Evolutionary conservation across 2,113 vertebrate species (phyloP).

Genomic region (Tylochromis polylepis): DNA sequence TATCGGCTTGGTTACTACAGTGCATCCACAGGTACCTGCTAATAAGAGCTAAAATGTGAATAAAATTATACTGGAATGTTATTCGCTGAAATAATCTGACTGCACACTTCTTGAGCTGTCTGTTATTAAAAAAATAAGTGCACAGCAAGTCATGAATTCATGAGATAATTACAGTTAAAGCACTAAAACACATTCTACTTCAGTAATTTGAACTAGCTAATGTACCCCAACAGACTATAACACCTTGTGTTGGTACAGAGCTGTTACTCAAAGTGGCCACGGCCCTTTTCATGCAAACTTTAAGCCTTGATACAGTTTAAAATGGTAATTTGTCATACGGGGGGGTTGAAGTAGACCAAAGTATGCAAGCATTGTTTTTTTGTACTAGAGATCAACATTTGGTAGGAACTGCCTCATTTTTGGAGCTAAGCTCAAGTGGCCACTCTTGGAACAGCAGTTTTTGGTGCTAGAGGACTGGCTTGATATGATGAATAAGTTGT

Average conservation of each 20-base stretch:
- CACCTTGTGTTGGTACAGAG: background rate
- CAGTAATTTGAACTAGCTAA: background rate
- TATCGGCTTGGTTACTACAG: rapidly evolving
- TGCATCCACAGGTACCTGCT: background rate
- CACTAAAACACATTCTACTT: background rate
- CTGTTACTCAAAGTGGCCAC: background rate
- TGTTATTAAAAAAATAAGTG: background rate
- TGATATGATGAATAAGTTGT: background rate
- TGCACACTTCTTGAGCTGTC: background rate
- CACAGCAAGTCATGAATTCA: background rate
- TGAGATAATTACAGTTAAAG: background rate
- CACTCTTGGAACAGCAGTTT: background rate
- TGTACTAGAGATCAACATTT: background rate
- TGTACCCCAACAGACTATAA: background rate
- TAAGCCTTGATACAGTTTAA: background rate
- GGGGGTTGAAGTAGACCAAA: background rate
- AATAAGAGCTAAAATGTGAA: background rate
- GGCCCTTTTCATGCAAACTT: background rate
- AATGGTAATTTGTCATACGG: background rate
- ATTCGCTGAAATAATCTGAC: background rate
- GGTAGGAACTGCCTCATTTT: background rate
- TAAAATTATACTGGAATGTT: background rate
- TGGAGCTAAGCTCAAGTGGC: background rate
- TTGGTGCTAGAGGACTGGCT: background rate
- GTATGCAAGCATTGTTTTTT: background rate